Evolutionary conservation across 1,140 invertebrate species (phyloP).

Genomic region (Metopolophium dirhodum): DNA sequence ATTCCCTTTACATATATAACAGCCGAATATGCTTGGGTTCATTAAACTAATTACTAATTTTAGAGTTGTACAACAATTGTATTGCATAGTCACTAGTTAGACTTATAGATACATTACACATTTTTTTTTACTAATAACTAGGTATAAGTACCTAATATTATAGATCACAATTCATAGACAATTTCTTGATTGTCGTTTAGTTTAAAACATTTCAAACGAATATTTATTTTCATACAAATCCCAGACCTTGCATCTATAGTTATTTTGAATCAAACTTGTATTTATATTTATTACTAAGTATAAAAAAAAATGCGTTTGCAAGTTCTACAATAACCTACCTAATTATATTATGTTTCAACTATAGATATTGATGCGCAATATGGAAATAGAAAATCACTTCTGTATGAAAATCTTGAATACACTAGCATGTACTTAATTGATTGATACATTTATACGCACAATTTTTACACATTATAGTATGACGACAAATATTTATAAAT

Average conservation of each 20-base stretch:
- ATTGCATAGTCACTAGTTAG: too few species aligned
- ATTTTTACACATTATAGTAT: background rate
- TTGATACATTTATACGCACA: background rate
- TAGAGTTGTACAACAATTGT: too few species aligned
- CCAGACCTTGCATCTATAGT: background rate
- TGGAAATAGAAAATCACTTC: background rate
- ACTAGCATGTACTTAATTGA: background rate
- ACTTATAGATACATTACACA: too few species aligned
- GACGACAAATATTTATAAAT: background rate
- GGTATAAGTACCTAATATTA: too few species aligned
- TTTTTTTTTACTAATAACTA: too few species aligned
- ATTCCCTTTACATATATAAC: too few species aligned
- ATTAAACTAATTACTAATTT: too few species aligned
- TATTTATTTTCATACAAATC: background rate
- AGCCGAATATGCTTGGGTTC: too few species aligned
- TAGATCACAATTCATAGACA: too few species aligned
- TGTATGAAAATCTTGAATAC: background rate
- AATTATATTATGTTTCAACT: background rate
- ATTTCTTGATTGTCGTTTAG: too few species aligned
- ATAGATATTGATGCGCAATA: background rate
- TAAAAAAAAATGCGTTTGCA: background rate
- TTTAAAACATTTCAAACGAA: background rate
- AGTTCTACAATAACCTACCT: background rate
- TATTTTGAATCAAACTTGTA: background rate
- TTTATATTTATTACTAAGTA: background rate